These are phyloP conservation scores for Drosophila tanythrix DNA, from an alignment of 2,888 invertebrate genomes.

Conservation along the genomic window DNA sequence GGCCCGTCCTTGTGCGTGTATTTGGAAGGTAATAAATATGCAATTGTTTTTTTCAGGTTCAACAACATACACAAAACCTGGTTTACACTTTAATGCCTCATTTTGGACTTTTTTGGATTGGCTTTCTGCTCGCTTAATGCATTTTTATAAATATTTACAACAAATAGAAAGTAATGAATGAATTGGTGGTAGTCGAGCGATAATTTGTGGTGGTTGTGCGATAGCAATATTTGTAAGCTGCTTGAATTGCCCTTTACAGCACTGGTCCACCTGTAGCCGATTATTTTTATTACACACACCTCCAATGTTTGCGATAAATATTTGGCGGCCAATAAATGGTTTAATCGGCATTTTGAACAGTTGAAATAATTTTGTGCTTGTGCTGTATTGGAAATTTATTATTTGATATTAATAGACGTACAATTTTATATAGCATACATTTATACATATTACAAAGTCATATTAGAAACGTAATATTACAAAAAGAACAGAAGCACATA, in stretches of 20 bases:
- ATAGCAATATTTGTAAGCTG: slow-evolving; percentile 10
- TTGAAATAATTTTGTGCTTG: background rate
- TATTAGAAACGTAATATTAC: slow-evolving; percentile 62
- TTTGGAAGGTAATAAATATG: slow-evolving; percentile 40
- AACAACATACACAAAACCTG: slow-evolving; percentile 15
- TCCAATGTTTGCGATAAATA: background rate
- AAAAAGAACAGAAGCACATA: slow-evolving; percentile 64
- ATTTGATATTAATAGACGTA: slow-evolving; percentile 50
- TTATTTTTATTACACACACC: background rate
- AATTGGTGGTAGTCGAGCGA: slow-evolving; percentile 50
- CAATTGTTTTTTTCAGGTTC: slow-evolving; percentile 13
- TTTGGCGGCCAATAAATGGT: background rate
- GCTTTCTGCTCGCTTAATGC: slow-evolving; percentile 32
- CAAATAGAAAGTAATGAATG: slow-evolving; percentile 74
- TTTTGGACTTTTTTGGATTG: slow-evolving; percentile 40
- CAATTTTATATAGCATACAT: slow-evolving; percentile 51
- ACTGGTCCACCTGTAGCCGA: slow-evolving; percentile 2
- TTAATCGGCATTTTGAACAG: background rate
- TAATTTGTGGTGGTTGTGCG: slow-evolving; percentile 26
- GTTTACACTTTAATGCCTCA: slow-evolving; percentile 29
- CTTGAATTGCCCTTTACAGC: slow-evolving; percentile 4
- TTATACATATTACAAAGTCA: slow-evolving; percentile 61
- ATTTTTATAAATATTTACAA: slow-evolving; percentile 72
- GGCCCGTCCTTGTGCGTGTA: slow-evolving; percentile 50
- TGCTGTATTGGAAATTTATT: slow-evolving; percentile 39